Evolutionary conservation across 2,113 vertebrate species (phyloP), one percentile per base, ranked within the genome.

Genomic region (Cephalophus harveyi): DNA sequence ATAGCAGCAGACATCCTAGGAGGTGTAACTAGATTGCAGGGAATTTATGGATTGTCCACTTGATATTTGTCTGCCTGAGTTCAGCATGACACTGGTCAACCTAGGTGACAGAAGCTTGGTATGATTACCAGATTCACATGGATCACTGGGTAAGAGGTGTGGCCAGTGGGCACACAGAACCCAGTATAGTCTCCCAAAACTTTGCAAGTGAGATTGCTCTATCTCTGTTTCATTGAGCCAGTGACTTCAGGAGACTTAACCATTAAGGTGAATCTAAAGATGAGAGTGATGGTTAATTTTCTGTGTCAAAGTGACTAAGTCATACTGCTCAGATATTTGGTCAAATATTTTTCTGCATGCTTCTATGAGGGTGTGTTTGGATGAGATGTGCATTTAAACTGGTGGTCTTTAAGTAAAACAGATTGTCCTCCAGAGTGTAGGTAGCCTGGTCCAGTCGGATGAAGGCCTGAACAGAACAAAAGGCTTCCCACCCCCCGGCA

Each of bases 401-500:
- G 28, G 6, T 54, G 52, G 15, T 17, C 43, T 71, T 57, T 7
- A 27, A 59, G 36, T 50, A 59, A 59, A 40, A 50, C 33, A 83
- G 46, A 91, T 64, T 83, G 48, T 11, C 27, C 2, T 90, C 27
- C 10, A 8, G 64, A 86, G 57, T 13, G 2, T 79, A 36, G 14
- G 11, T 43, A 13, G 43, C 40, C 50, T 71, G 57, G 12, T n/a
- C 30, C 2, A 60, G 16, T 52, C 46, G 23, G 4, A 11, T 64
- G 36, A 84, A 62, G 36, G 36, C 36, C 17, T 62, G 23, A 55
- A 52, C 11, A 52, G 43, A 62, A 21, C 5, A 64, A 76, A 57
- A 50, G 78, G 1, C 7, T 48, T 28, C 27, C 15, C 6, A 71
- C 19, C 6, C 27, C 5, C 33, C 0, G 13, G 1, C 2, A 59